phyloP scores from a whole-genome alignment of 2,113 vertebrate genomes.

The Callopanchax toddi region DNA sequence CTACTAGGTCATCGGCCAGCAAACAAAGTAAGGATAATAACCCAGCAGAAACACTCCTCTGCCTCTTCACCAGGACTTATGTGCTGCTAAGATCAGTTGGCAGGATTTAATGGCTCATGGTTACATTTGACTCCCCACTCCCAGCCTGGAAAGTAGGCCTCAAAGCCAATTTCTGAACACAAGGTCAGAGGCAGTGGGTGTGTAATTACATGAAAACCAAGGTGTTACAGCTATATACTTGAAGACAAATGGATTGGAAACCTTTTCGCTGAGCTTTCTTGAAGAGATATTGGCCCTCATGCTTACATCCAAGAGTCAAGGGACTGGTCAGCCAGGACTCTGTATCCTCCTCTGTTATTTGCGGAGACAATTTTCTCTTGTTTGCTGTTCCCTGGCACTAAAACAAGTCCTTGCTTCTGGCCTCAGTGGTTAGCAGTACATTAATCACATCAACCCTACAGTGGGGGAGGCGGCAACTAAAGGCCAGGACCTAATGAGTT shows the following conservation, averaged over 20 bases:
- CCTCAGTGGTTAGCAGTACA: conserved; percentile 63
- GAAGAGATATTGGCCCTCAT: conserved; percentile 27
- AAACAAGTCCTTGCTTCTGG: conserved; percentile 59
- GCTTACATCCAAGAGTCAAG: conserved; percentile 40
- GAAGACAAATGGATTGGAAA: conserved; percentile 50
- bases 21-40: not conserved
- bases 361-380: conserved; percentile 67
- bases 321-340: conserved; percentile 29
- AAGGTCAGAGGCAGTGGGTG: conserved; percentile 57
- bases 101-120: conserved; percentile 54
- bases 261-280: conserved; percentile 46
- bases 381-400: conserved; percentile 64
- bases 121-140: conserved; percentile 54
- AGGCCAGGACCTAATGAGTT: conserved; percentile 70
- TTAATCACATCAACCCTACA: conserved; percentile 69
- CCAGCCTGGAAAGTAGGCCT: conserved; percentile 35
- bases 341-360: conserved; percentile 48
- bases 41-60: conserved; percentile 5
- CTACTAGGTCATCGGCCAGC: conserved; percentile 3
- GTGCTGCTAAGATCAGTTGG: conserved; percentile 43
- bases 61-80: conserved; percentile 12
- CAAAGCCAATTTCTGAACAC: conserved; percentile 53
- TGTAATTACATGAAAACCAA: conserved; percentile 67
- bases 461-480: conserved; percentile 54
- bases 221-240: conserved; percentile 37